These are phyloP conservation scores for Callionymus lyra DNA, from an alignment of 2,113 vertebrate species.

Conservation along the genomic window DNA sequence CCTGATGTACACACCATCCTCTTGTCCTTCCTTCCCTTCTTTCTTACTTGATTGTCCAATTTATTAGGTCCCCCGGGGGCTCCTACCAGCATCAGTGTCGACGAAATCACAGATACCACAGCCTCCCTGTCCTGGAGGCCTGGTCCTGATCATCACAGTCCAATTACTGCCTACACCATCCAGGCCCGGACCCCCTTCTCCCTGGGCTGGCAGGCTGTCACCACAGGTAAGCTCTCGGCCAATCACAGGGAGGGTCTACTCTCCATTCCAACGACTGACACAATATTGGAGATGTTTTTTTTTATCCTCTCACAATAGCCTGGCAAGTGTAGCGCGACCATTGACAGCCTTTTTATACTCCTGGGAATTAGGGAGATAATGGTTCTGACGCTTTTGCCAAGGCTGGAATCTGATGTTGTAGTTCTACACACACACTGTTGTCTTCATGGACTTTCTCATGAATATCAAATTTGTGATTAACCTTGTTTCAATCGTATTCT, in stretches of 20 bases:
- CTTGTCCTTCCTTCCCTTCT: conserved; percentile 10
- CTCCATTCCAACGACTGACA: conserved; percentile 31
- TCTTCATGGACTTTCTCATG: too few relatives aligned
- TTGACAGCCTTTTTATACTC: conserved; percentile 48
- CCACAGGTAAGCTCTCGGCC: conserved; percentile 80
- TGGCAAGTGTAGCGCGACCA: conserved; percentile 29
- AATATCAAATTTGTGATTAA: too few relatives aligned
- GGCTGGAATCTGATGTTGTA: conserved; percentile 37
- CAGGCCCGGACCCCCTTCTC: conserved; percentile 96
- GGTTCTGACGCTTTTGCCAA: conserved; percentile 29
- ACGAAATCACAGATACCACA: conserved; percentile 89
- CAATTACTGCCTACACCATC: conserved; percentile 84
- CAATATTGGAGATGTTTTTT: conserved; percentile 50
- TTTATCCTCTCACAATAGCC: conserved; percentile 28
- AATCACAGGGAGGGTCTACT: conserved; percentile 33
- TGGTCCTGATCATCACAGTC: conserved; percentile 95
- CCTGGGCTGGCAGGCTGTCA: conserved; percentile 95
- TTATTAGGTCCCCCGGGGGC: conserved; percentile 85
- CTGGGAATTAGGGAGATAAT: conserved; percentile 33
- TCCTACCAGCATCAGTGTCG: conserved; percentile 82
- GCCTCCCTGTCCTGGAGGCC: conserved; percentile 94
- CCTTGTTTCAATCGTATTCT: too few relatives aligned
- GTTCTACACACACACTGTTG: too few relatives aligned
- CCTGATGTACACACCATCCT: conserved; percentile 39
- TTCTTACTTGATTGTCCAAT: conserved; percentile 34